Evolutionary conservation across 2,113 vertebrate genomes (phyloP).

Genomic region (Gavia stellata): DNA sequence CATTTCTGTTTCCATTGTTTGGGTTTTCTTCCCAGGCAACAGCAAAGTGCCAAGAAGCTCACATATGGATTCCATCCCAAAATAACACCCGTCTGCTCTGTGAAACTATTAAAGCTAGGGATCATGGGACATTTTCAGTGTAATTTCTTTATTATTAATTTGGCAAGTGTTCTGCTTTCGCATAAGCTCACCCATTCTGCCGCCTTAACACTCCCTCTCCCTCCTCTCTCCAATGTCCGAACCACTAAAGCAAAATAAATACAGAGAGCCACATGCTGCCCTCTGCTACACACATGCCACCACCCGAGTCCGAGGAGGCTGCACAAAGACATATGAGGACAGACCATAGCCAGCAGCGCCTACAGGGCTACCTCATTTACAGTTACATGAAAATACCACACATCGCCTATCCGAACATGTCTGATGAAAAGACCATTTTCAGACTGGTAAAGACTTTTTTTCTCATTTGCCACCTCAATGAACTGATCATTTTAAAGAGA

Average conservation of each 20-base stretch:
- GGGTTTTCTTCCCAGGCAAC: constrained; percentile 52
- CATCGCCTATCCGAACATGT: fast-evolving
- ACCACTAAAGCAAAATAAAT: neutral
- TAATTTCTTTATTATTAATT: constrained; percentile 53
- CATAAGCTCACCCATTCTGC: neutral
- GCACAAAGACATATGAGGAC: neutral
- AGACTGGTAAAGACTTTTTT: neutral
- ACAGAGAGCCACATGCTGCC: neutral
- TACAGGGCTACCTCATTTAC: neutral
- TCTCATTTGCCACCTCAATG: neutral
- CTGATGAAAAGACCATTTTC: neutral
- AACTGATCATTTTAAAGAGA: neutral
- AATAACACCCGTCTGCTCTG: constrained; percentile 31
- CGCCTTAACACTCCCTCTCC: neutral
- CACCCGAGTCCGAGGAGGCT: neutral
- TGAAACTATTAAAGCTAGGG: constrained; percentile 35
- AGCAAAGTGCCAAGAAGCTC: constrained; percentile 31
- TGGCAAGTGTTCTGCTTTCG: constrained; percentile 25
- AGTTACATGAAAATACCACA: neutral
- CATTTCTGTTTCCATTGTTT: constrained; percentile 39
- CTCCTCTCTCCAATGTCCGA: neutral
- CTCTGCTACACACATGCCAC: neutral
- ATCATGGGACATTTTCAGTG: neutral
- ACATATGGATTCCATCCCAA: constrained; percentile 53
- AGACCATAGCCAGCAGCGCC: neutral